phyloP scores from a whole-genome alignment of 2,797 vertebrate genomes.

The Staurois parvus region DNA sequence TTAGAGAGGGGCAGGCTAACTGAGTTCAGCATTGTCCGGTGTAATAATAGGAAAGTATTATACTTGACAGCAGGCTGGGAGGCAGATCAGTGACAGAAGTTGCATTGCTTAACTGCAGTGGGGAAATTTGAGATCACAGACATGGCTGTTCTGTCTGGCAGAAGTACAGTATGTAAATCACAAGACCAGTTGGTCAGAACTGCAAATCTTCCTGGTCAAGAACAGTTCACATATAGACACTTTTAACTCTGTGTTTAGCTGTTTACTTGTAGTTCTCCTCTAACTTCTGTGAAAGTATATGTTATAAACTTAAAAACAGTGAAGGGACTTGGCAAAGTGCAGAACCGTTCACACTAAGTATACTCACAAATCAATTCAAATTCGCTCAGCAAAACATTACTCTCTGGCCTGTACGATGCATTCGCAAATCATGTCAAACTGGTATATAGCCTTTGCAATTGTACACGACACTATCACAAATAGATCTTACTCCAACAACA shows the following conservation, averaged over 20 bases:
- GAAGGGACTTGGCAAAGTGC: slow-evolving; percentile 3
- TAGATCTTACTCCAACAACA: slow-evolving; percentile 50
- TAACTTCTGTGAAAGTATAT: not conserved
- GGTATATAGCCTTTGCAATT: slow-evolving; percentile 38
- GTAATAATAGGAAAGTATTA: too few relatives aligned
- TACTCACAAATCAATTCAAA: slow-evolving; percentile 28
- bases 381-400: slow-evolving; percentile 2
- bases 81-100: too few relatives aligned
- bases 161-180: not conserved
- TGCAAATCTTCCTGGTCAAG: not conserved
- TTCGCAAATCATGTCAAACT: slow-evolving; percentile 27
- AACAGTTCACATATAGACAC: not conserved
- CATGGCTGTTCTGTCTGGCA: not conserved
- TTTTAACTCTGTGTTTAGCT: not conserved
- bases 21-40: not conserved
- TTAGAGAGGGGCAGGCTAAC: not conserved
- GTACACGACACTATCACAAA: slow-evolving; percentile 36
- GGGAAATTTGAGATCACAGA: not conserved
- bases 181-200: not conserved
- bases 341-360: not conserved
- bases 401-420: slow-evolving; percentile 22
- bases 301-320: not conserved
- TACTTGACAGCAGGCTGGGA: too few relatives aligned
- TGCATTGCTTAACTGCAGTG: not conserved
- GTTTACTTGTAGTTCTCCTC: not conserved